Evolutionary conservation across 2,888 invertebrate genomes (phyloP).

Genomic region (Scaptodrosophila latifasciaeformis): DNA sequence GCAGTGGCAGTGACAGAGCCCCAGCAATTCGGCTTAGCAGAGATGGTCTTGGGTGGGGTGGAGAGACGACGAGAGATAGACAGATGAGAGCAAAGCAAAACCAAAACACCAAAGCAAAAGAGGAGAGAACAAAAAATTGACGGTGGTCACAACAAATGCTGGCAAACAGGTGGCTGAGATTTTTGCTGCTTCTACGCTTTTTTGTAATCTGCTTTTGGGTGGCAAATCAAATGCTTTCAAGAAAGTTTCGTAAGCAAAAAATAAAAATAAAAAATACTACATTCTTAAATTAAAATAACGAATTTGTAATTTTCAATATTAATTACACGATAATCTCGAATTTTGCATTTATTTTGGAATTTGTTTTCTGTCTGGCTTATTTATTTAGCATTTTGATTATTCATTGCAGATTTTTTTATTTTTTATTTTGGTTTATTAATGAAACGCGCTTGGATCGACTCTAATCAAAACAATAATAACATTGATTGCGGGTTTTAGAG

Average conservation of each 20-base stretch:
- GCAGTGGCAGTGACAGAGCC: background rate
- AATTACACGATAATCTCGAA: no score
- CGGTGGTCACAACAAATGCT: slow-evolving; percentile 13
- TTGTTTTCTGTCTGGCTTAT: no score
- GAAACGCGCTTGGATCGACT: no score
- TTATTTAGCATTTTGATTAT: no score
- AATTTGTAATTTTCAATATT: slow-evolving; percentile 18
- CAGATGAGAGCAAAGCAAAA: slow-evolving; percentile 19
- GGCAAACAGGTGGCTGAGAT: slow-evolving; percentile 2
- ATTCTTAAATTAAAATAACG: background rate
- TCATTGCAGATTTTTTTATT: no score
- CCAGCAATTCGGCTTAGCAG: background rate
- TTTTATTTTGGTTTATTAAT: no score
- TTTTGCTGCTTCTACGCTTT: background rate
- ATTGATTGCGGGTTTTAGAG: no score
- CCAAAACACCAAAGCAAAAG: slow-evolving; percentile 15
- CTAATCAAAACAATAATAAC: no score
- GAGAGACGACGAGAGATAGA: slow-evolving; percentile 6
- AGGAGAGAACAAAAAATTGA: slow-evolving; percentile 9
- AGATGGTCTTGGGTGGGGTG: background rate
- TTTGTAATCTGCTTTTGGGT: background rate
- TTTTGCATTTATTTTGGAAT: no score
- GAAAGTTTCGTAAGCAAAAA: no score
- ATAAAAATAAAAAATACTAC: no score
- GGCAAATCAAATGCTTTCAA: no score